phyloP scores from a whole-genome alignment of 2,888 invertebrate species.

The Yponomeuta cagnagella region DNA sequence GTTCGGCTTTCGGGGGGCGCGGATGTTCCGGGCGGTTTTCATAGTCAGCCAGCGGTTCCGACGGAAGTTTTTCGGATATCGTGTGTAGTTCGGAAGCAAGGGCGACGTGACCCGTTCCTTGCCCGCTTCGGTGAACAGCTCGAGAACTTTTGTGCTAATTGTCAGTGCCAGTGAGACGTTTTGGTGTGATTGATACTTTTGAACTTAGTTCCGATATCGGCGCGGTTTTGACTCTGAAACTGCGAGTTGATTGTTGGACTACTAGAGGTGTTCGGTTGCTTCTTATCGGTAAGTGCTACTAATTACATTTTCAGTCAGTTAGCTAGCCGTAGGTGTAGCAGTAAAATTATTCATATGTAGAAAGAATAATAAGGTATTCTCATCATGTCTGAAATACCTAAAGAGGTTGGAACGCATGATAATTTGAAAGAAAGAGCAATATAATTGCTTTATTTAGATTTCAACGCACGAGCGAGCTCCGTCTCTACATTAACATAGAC shows the following conservation, averaged over 20 bases:
- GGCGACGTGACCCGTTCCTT: neutral
- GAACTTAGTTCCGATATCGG: slow-evolving; percentile 65
- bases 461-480: neutral
- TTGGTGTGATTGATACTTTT: slow-evolving; percentile 36
- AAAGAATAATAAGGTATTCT: too few relatives aligned
- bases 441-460: neutral
- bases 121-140: neutral
- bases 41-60: slow-evolving; percentile 36
- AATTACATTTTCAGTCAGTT: neutral
- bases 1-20: slow-evolving; percentile 65
- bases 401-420: too few relatives aligned
- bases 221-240: slow-evolving; percentile 63
- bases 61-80: slow-evolving; percentile 65
- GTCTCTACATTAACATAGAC: neutral
- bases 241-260: slow-evolving; percentile 65
- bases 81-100: slow-evolving; percentile 28
- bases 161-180: slow-evolving; percentile 47
- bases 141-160: slow-evolving; percentile 41
- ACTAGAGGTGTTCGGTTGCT: slow-evolving; percentile 30
- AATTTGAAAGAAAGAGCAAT: neutral
- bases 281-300: slow-evolving; percentile 48
- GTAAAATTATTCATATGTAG: neutral
- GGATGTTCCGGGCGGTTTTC: slow-evolving; percentile 39
- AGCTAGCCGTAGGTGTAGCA: neutral
- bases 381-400: too few relatives aligned